Evolutionary conservation across 2,797 vertebrate species (phyloP), one percentile per base, ranked within the genome.

Genomic region (Centroberyx gerrardi): DNA sequence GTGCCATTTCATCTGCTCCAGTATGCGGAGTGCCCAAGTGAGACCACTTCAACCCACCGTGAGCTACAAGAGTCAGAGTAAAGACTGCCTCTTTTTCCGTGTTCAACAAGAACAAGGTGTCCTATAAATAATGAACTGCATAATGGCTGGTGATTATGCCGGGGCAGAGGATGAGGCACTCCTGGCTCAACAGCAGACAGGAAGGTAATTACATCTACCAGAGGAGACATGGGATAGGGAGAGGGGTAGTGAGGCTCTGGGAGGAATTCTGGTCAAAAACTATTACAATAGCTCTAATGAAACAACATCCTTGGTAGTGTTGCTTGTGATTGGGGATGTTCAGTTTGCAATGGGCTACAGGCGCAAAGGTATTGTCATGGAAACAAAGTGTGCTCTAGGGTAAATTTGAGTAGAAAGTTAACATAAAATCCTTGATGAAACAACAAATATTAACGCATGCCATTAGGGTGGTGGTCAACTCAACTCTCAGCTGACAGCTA

Each of bases 41-140:
- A 53, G 67, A 14, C 13, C 28, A 59, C 54, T 70, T 54, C 62
- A 54, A 38, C 67, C 15, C 31, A 13, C 53, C 10, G 2, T 44
- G n/a, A 52, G 58, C 12, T 44, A 31, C 46, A 38, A 18, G 54
- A 53, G 27, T 4, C 33, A 66, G 17, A 52, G 54, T 17, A 59
- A 69, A 59, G 14, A 46, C 36, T 28, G 8, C 52, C 46, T 61
- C 36, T 65, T 60, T 38, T 2, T 9, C 54, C 10, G 46, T 0
- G 4, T 53, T 58, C 36, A 38, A 54, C 36, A 40, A 65, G 62
- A 49, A 59, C 55, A 68, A 75, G 51, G 55, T 66, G 38, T 71
- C 22, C 68, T 77, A 64, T 66, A 61, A 72, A 66, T 78, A 72
- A 72, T 67, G 29, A 67, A 78, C 56, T 72, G 68, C 62, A 61